Evolutionary conservation across 2,113 vertebrate genomes (phyloP), one percentile per base, ranked within the genome.

Genomic region (Sphaerodactylus townsendi): DNA sequence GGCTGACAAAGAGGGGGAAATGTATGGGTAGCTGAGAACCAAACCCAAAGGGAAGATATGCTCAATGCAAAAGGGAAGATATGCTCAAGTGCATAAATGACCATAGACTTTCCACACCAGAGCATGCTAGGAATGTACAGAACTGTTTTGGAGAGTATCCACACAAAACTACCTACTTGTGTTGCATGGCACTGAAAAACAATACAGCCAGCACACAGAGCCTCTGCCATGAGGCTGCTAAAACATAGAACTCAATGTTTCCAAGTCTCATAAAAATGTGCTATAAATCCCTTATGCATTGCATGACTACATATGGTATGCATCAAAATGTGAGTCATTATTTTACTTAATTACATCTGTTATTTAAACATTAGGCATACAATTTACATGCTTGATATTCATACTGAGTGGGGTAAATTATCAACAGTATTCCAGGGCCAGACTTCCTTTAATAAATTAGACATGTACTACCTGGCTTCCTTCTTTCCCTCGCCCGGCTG

Each of bases 291-390:
- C 85, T 85, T 83, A 90, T 75, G 66, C 64, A 75, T 81, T 91
- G 88, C 84, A 91, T 93, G 88, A 83, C 77, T 86, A 72, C 74
- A 21, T 89, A 79, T 85, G 88, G 92, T 91, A 87, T 33, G 15
- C 82, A 83, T 91, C 84, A 82, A 91, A 92, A 92, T 90, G 69
- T 3, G 73, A 87, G 81, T 93, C 88, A 91, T 94, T 95, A 93
- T 89, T 84, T 84, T 94, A 93, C 84, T 85, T 95, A 96, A 95
- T 93, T 93, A 94, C 79, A 89, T 71, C 85, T 94, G 94, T 95
- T 96, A 96, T 92, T 95, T 92, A 92, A 96, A 95, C 96, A 95
- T 96, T 95, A 95, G 94, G 91, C 77, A 87, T 85, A 89, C 64
- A 91, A 79, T 90, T 83, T 86, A 86, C 77, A 89, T 90, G 80